A percentile compares a stretch with the other conserved stretches of the same genome.
Evolutionary conservation across 2,797 vertebrate genomes (phyloP).

Genomic region (Thaleichthys pacificus): DNA sequence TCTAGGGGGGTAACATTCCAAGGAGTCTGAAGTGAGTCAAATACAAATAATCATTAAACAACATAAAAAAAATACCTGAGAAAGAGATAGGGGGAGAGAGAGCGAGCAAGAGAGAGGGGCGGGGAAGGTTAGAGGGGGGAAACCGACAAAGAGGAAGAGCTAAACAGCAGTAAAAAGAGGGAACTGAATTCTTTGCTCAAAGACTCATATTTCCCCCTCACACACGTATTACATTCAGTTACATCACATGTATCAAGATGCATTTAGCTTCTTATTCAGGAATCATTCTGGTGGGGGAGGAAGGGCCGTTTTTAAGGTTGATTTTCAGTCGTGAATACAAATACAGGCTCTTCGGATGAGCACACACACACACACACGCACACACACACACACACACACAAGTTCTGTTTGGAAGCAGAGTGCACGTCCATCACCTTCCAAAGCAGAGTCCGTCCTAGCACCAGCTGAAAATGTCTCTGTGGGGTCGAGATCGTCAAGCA

Average conservation of each 20-base stretch:
- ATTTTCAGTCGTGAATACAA: conserved; percentile 42
- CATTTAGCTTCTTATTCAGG: conserved; percentile 33
- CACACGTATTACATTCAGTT: conserved; percentile 66
- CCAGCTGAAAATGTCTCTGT: conserved; percentile 60
- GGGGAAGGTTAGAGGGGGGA: too few relatives aligned
- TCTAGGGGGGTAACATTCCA: too few relatives aligned
- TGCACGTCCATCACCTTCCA: conserved; percentile 30
- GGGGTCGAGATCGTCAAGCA: conserved; percentile 58
- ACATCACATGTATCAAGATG: conserved; percentile 64
- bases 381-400: not conserved
- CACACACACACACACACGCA: conserved; percentile 14
- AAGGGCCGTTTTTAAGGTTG: conserved; percentile 40
- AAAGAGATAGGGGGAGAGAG: not conserved
- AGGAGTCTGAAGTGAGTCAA: too few relatives aligned
- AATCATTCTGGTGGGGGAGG: conserved; percentile 42
- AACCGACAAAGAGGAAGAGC: conserved; percentile 21
- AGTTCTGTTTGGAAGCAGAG: conserved; percentile 17
- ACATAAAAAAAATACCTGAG: too few relatives aligned
- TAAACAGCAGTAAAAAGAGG: conserved; percentile 28
- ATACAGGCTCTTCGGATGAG: conserved; percentile 21
- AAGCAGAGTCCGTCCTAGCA: conserved; percentile 44
- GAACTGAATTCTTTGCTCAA: conserved; percentile 43
- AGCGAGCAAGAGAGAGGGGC: not conserved
- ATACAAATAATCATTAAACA: too few relatives aligned
- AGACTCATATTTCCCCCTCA: conserved; percentile 39